Conservation (phyloP, 2,888 invertebrate species). For the Apoderus coryli region DNA sequence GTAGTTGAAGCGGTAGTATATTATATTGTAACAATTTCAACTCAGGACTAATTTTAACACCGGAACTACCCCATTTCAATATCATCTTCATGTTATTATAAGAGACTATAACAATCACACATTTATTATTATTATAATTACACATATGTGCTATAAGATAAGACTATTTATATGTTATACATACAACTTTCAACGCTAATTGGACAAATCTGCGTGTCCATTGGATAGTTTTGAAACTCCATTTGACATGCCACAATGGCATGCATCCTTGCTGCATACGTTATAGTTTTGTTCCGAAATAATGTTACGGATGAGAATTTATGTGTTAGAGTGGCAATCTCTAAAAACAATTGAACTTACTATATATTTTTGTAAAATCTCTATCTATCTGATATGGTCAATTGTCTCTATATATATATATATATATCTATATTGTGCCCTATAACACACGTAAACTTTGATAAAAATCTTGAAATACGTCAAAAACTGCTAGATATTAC, state of each 20-base stretch:
- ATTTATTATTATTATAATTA: slow-evolving; percentile 27
- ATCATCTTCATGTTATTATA: slow-evolving; percentile 63
- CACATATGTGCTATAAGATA: not conserved
- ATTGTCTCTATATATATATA: too few species aligned
- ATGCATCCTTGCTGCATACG: slow-evolving; percentile 69
- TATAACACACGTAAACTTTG: too few species aligned
- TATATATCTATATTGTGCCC: too few species aligned
- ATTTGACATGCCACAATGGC: slow-evolving; percentile 77
- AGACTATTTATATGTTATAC: slow-evolving; percentile 42
- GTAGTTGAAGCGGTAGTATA: slow-evolving; percentile 54
- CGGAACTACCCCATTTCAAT: slow-evolving; percentile 58
- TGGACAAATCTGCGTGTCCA: slow-evolving; percentile 75
- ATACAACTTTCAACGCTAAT: slow-evolving; percentile 76
- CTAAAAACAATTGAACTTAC: too few species aligned
- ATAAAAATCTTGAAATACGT: too few species aligned
- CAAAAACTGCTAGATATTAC: too few species aligned
- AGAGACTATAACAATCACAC: slow-evolving; percentile 67
- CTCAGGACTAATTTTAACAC: slow-evolving; percentile 66
- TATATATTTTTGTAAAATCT: too few species aligned
- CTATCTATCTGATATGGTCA: too few species aligned
- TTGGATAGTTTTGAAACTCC: slow-evolving; percentile 75
- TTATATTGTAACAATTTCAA: slow-evolving; percentile 67
- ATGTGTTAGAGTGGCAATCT: slow-evolving; percentile 66
- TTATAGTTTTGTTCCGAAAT: slow-evolving; percentile 65
- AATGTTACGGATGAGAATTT: slow-evolving; percentile 70